Base-by-base conservation (phyloP, 2,113 vertebrate genomes). In the Alethe diademata region DNA sequence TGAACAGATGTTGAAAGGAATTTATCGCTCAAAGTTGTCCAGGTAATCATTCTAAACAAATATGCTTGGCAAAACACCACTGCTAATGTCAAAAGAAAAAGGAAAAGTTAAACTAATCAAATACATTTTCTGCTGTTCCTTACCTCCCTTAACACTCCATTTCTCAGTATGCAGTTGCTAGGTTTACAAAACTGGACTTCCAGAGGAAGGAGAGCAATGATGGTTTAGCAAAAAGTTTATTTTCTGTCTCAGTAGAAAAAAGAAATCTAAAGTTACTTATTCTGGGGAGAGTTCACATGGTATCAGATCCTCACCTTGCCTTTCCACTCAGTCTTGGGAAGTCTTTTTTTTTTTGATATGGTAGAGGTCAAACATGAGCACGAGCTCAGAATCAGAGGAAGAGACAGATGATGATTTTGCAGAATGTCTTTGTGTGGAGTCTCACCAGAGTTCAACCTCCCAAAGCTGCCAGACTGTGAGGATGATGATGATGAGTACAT, bases 61-160 rank as follows among this genome's bases (percentile, higher is more conserved):
- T 60, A 50, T 0, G 0, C 22, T 45, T 53, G 17, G 54, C 7
- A 78, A 78, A 70, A 74, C 9, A 26, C 2, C 7, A 29, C 12
- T 25, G 24, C 9, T 64, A 29, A 72, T 72, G 56, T 78, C 31
- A 64, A 83, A 82, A 56, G 10, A 56, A 61, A 71, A 51, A 65
- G 35, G 9, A 60, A 85, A 92, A 85, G 15, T 20, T 57, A 47
- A 78, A 45, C 8, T 23, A 43, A 36, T 10, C 12, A 14, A 72
- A 45, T 31, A 19, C 0, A 40, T 36, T 72, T 90, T 73, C 58
- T 69, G 25, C 43, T 76, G 25, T 54, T 74, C 23, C 28, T 62
- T 60, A n/a, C 53, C 73, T 69, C 47, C 50, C 12, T 26, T 64
- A 51, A 47, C 11, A 28, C 18, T 43, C 4, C 6, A 16, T 16